phyloP scores from a whole-genome alignment of 2,797 vertebrate species.

The Poeciliopsis gracilis region DNA sequence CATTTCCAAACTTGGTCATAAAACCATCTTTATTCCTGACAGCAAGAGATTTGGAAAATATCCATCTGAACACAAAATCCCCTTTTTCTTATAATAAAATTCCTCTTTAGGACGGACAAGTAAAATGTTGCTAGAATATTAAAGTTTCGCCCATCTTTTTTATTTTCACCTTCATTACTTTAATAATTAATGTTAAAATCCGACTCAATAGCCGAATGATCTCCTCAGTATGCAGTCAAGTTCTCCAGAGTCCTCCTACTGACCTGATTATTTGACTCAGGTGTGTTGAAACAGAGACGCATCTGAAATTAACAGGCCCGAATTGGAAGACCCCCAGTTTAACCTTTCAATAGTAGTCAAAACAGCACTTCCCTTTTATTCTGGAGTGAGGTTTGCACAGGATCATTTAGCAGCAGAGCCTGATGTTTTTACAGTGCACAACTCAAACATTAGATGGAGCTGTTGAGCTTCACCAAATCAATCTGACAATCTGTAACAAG shows the following conservation, averaged over 20 bases:
- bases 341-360: no score
- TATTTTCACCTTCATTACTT: not conserved
- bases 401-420: not conserved
- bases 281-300: no score
- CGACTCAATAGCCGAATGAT: not conserved
- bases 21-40: constrained; percentile 18
- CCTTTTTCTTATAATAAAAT: no score
- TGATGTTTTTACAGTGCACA: constrained; percentile 15
- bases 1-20: constrained; percentile 46
- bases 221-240: no score
- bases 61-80: not conserved
- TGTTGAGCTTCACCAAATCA: constrained; percentile 44
- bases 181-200: not conserved
- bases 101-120: no score
- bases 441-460: constrained; percentile 60
- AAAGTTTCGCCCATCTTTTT: not conserved
- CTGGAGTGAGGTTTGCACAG: not conserved
- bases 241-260: no score
- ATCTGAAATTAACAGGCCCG: no score
- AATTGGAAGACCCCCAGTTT: no score
- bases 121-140: not conserved
- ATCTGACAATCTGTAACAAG: constrained; percentile 38
- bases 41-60: constrained; percentile 9
- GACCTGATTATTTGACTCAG: no score
- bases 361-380: not conserved